Base-by-base conservation (phyloP, 2,888 invertebrate genomes). In the Agriopis aurantiaria region DNA sequence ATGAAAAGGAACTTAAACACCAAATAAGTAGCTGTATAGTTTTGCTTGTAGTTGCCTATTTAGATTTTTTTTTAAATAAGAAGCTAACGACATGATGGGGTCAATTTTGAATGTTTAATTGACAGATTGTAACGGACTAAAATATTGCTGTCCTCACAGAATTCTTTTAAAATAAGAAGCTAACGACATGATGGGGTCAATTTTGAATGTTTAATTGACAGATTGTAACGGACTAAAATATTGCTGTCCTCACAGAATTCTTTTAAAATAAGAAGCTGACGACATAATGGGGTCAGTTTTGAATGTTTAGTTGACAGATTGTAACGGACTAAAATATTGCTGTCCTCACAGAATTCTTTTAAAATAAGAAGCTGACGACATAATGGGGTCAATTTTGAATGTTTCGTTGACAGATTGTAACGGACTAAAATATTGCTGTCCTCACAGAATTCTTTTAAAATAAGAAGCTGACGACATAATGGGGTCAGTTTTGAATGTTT, bases 1-100 rank as follows among this genome's bases (percentile, higher is more conserved):
- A 75, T 66, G 71, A 77, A 78, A 86, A 87, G 81, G 88, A 75
- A 85, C 68, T 74, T 78, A 77, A 78, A 89, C 89, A 89, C 89
- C 89, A 89, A 72, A 86, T 78, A 11, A 78, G 81, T 88, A 88
- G 85, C 65, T 73, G 73, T 78, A 84, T 60, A 62, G 82, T 59
- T 68, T 51, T 55, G 53, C 53, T 58, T 43, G 49, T 66, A 63
- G 10, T 55, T 46, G 66, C 53, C 51, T 64, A 56, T 33, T 17
- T 49, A 14, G n/a, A 33, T 11, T 33, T 33, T 4, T 14, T 11
- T 46, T 33, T 3, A 3, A 33, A 33, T 33, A 33, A 33, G 8
- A n/a, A 40, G 33, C 33, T 41, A 55, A 55, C n/a, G 55, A 12
- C 41, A 40, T 55, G 8, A 55, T 41, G 11, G 4, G 0, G 23